Conservation (phyloP, 2,113 vertebrate genomes). For the Galemys pyrenaicus region DNA sequence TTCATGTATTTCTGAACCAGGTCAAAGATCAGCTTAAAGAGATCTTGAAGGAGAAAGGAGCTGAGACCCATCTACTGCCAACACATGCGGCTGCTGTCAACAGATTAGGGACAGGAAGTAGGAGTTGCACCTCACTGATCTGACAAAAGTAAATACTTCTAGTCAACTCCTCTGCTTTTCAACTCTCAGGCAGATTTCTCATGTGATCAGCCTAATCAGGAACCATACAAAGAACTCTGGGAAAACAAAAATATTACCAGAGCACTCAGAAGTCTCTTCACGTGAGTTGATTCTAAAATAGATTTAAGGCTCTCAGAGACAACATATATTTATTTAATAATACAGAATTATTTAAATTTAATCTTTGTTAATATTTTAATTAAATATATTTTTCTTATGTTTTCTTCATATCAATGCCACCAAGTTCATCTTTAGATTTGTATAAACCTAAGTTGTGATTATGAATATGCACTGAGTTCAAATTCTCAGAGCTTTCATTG, state of each 20-base stretch:
- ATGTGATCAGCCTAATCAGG: background rate
- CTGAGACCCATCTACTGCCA: background rate
- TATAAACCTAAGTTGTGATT: background rate
- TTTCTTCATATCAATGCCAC: background rate
- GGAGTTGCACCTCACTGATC: background rate
- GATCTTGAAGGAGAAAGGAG: background rate
- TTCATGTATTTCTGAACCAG: background rate
- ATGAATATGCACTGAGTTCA: slow-evolving; percentile 8
- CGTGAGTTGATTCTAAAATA: slow-evolving; percentile 6
- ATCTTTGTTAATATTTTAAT: background rate
- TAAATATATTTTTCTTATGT: too few relatives aligned
- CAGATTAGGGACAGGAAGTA: background rate
- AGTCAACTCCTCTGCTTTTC: background rate
- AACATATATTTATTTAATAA: background rate
- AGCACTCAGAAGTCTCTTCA: background rate
- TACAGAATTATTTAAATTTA: too few relatives aligned
- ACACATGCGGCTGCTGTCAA: background rate
- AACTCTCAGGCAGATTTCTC: background rate
- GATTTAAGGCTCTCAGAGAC: slow-evolving; percentile 3
- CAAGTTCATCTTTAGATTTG: background rate
- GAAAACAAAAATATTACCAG: background rate
- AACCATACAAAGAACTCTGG: background rate
- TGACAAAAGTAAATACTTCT: background rate
- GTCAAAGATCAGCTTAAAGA: background rate
- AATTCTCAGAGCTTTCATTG: background rate